Evolutionary conservation across 2,113 vertebrate species (phyloP).

Genomic region (Misgurnus mizolepis): DNA sequence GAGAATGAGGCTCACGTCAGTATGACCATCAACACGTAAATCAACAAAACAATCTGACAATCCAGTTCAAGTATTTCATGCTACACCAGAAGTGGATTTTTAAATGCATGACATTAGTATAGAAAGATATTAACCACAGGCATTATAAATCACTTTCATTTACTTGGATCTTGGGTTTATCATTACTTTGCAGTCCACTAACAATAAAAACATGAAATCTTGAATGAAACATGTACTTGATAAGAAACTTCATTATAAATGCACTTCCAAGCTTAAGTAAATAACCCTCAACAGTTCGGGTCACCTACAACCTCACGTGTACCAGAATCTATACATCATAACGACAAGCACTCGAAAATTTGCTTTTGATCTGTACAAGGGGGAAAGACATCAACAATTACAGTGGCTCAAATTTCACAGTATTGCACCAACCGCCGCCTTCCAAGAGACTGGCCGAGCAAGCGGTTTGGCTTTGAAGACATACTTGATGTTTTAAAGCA

Average conservation of each 20-base stretch:
- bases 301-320: neutral
- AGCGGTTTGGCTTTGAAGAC: conserved; percentile 70
- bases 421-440: conserved; percentile 70
- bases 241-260: conserved; percentile 6
- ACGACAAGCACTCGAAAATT: conserved; percentile 62
- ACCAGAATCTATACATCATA: conserved; percentile 50
- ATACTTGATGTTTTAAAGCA: conserved; percentile 59
- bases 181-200: conserved; percentile 1
- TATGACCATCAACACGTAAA: neutral
- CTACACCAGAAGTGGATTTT: neutral
- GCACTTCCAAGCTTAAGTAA: conserved; percentile 1
- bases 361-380: conserved; percentile 74
- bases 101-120: conserved; percentile 11
- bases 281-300: conserved; percentile 8
- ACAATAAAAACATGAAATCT: conserved; percentile 1
- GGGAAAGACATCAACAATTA: conserved; percentile 75
- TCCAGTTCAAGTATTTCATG: neutral
- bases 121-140: neutral
- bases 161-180: neutral
- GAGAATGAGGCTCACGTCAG: neutral
- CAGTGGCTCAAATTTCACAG: conserved; percentile 81
- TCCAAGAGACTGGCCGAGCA: conserved; percentile 52
- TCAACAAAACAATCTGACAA: neutral
- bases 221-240: neutral
- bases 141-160: neutral